phyloP scores from a whole-genome alignment of 2,113 vertebrate species.

The Chlorocebus sabaeus region DNA sequence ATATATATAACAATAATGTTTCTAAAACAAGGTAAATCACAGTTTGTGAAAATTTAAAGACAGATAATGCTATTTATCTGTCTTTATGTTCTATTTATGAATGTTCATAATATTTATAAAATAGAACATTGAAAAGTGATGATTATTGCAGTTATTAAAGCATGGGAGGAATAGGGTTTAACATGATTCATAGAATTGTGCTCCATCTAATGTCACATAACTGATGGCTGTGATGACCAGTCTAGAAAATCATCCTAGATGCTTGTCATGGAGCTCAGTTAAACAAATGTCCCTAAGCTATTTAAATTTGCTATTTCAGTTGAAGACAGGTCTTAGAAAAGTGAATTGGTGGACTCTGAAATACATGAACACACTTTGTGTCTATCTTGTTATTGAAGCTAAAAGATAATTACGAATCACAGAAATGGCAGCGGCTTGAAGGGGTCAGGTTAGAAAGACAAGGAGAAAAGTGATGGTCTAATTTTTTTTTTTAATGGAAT shows the following conservation, averaged over 20 bases:
- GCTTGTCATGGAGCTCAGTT: neutral
- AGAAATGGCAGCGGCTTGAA: slow-evolving; percentile 10
- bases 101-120: neutral
- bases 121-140: neutral
- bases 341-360: neutral
- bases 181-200: neutral
- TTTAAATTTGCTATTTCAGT: neutral
- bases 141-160: neutral
- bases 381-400: slow-evolving; percentile 40
- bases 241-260: neutral
- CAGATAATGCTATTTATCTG: neutral
- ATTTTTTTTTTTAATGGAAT: no score
- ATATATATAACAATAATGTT: neutral
- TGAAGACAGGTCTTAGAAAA: slow-evolving; percentile 20
- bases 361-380: neutral
- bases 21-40: neutral
- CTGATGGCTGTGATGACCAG: neutral
- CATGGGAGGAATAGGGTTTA: neutral
- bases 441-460: no score
- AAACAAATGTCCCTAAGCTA: neutral
- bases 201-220: neutral
- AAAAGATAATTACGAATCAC: slow-evolving; percentile 72
- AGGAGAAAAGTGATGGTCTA: no score
- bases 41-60: neutral
- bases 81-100: no score